Base-by-base conservation (phyloP, 2,797 vertebrate genomes). In the Pantherophis alleghaniensis region DNA sequence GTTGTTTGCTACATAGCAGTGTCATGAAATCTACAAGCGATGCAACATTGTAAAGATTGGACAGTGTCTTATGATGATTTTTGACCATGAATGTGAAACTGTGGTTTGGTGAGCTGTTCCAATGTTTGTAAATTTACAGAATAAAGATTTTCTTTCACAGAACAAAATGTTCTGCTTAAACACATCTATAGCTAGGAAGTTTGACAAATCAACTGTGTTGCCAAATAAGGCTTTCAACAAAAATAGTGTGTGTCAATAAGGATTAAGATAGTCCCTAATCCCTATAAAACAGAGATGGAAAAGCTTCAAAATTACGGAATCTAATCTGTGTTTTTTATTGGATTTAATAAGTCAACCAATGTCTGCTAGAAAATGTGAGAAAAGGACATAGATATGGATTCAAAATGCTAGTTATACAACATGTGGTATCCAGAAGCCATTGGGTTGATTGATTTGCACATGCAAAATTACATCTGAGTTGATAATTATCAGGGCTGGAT, bases 1-100 rank as follows among this genome's bases (percentile, higher is more conserved):
- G 59, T 47, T 63, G 37, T 13, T 89, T 89, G 37, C 9, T 42
- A 47, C 14, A 37, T 51, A 90, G n/a, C 95, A 91, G 92, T 96
- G 93, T 93, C 95, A 96, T 92, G 92, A 96, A 96, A 96, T 96
- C 95, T 96, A n/a, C 90, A 94, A 94, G 94, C 95, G 93, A 59
- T 94, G 0, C 0, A 1, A 92, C 95, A 95, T 95, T 96, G 94
- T 95, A 95, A 96, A 94, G 87, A 42, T 88, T 93, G 28, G 13
- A 24, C 7, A 51, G 42, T n/a, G 74, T 4, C 0, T 83, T 83
- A 83, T 11, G 37, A 24, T 47, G 74, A 83, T 47, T 83, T 83
- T 83, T 83, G 20, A 83, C 37, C 74, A 83, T 83, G 74, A 83
- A 42, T 83, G 20, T 83, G 74, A 83, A 83, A 47, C 37, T 59